These are phyloP conservation scores for Anguilla marmorata DNA, from an alignment of 2,797 vertebrate genomes.

Conservation along the genomic window DNA sequence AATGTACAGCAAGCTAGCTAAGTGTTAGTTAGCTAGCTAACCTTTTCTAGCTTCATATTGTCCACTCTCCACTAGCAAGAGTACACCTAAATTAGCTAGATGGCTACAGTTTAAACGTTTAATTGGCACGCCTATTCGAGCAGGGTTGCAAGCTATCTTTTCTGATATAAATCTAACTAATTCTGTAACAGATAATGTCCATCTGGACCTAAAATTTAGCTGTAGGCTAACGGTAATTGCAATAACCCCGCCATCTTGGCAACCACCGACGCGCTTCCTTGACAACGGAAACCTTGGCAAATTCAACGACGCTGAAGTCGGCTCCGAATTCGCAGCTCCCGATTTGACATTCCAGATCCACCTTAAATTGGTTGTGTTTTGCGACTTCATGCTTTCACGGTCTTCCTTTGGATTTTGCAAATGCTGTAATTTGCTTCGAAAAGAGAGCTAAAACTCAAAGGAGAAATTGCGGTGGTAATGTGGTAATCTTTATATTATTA, in stretches of 20 bases:
- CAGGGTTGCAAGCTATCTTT: neutral
- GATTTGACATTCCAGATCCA: no score
- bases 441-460: no score
- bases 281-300: constrained; percentile 52
- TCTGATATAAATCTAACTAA: neutral
- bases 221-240: neutral
- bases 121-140: neutral
- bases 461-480: no score
- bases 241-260: constrained; percentile 39
- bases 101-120: neutral
- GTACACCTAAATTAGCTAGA: neutral
- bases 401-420: no score
- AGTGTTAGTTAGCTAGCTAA: neutral
- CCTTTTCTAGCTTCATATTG: neutral
- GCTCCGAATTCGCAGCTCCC: no score
- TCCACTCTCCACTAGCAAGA: neutral
- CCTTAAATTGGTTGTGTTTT: no score
- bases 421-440: no score
- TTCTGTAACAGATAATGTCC: neutral
- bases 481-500: no score
- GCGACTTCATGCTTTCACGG: no score
- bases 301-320: neutral
- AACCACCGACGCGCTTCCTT: constrained; percentile 58
- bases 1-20: neutral
- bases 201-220: neutral